Percentiles rank a stretch among this genome's conserved stretches.
Conservation (phyloP, 2,113 vertebrate genomes). For the Corydoras sp. region DNA sequence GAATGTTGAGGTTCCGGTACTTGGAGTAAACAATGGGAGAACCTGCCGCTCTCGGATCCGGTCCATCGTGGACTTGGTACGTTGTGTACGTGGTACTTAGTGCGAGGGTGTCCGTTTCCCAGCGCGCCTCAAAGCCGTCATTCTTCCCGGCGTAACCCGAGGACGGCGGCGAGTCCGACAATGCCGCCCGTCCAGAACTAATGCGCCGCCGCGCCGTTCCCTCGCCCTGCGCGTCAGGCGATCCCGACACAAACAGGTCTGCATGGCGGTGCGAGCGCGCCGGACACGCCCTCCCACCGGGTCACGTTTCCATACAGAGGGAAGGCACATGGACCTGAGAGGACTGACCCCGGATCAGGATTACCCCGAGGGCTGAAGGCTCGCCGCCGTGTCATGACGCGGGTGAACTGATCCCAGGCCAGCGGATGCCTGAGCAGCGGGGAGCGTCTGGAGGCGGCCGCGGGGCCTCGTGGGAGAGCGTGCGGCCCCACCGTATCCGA, state of each 20-base stretch:
- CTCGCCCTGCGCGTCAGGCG: constrained; percentile 58
- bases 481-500: constrained; percentile 8
- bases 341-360: constrained; percentile 1
- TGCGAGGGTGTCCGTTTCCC: no score
- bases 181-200: constrained; percentile 58
- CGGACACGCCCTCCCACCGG: constrained; percentile 59
- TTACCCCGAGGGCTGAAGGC: background rate
- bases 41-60: background rate
- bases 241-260: constrained; percentile 56
- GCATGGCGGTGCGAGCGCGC: constrained; percentile 61
- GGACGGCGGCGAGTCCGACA: constrained; percentile 47
- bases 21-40: no score
- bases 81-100: background rate
- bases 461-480: constrained; percentile 7
- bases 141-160: constrained; percentile 36
- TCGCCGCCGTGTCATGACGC: background rate
- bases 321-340: constrained; percentile 18
- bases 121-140: background rate
- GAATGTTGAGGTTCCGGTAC: no score
- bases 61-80: background rate
- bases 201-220: constrained; percentile 57
- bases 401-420: constrained; percentile 2
- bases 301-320: constrained; percentile 60
- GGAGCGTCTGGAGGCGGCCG: background rate
- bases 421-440: constrained; percentile 8